Base-by-base conservation (phyloP, 2,888 invertebrate genomes). In the Sphecodes monilicornis region DNA sequence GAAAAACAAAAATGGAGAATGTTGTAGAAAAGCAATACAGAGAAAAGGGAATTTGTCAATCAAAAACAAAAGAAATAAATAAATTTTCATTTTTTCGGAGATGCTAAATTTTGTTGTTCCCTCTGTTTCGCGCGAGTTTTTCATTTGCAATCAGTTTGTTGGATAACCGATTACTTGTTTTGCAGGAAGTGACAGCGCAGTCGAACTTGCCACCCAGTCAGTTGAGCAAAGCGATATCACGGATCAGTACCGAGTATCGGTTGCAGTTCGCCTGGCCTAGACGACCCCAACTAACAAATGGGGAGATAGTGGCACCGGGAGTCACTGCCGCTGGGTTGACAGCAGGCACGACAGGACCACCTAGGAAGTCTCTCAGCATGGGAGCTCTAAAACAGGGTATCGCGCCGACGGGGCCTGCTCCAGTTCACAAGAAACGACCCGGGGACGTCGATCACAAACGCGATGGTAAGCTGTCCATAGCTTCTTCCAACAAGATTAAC, bases 251-350 rank as follows among this genome's bases (percentile, higher is more conserved):
- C 91, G 98, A 98, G 96, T 98, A 98, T 96, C 97, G 97, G 92
- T 96, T 98, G 95, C 98, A 98, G 96, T 98, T 98, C 96, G 98
- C 98, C 91, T 98, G 98, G 98, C 98, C 98, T 95, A 95, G 94
- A 95, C 95, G 95, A 95, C 95, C 94, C 92, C 95, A 95, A 91
- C 96, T 96, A 93, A 96, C 96, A 91, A 95, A 95, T 88, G 95
- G 95, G 64, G 96, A 96, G 81, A 91, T 95, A 87, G 95, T 95
- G 90, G 94, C 95, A 82, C 93, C 95, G 66, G 82, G 69, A 2
- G 95, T 95, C 87, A 95, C 95, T 77, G 95, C 95, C 78, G 95
- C 95, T 81, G 95, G 94, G 75, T 93, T 95, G 75, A 94, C 95
- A 88, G 94, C 92, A 11, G 95, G 96, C 13, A 93, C 95, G 84